These are phyloP conservation scores for Rhamnusium bicolor DNA, from an alignment of 2,888 invertebrate genomes.

Conservation along the genomic window DNA sequence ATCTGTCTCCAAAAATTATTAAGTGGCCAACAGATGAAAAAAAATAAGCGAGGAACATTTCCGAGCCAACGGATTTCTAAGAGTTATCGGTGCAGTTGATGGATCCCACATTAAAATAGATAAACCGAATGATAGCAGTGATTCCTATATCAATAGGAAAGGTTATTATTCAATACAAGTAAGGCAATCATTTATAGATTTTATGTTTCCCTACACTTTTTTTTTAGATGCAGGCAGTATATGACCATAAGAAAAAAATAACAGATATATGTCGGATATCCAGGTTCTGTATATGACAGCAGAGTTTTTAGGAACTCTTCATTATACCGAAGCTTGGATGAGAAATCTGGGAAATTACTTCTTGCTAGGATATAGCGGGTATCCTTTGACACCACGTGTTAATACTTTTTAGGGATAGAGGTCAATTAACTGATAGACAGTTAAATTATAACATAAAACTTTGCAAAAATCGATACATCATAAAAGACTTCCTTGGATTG, in stretches of 20 bases:
- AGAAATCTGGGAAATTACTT: slow-evolving; percentile 25
- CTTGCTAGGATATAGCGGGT: slow-evolving; percentile 17
- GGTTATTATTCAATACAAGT: slow-evolving; percentile 35
- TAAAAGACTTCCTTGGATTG: slow-evolving; percentile 35
- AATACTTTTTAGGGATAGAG: slow-evolving; percentile 17
- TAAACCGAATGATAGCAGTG: slow-evolving; percentile 23
- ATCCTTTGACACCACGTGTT: slow-evolving; percentile 22
- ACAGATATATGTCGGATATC: slow-evolving; percentile 38
- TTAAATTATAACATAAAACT: neutral
- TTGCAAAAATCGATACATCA: slow-evolving; percentile 19
- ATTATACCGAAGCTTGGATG: neutral
- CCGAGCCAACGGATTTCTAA: slow-evolving; percentile 38
- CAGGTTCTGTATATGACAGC: slow-evolving; percentile 47
- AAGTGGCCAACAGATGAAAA: slow-evolving; percentile 39
- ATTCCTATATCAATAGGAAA: slow-evolving; percentile 33
- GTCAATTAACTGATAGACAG: slow-evolving; percentile 9
- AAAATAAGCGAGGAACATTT: slow-evolving; percentile 41
- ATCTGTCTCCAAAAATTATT: slow-evolving; percentile 36
- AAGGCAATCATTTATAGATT: no score
- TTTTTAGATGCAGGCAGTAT: slow-evolving; percentile 23
- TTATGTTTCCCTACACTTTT: neutral
- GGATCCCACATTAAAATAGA: slow-evolving; percentile 36
- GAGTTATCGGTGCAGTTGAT: slow-evolving; percentile 37
- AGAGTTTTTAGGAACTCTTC: slow-evolving; percentile 15
- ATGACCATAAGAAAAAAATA: slow-evolving; percentile 20